These are phyloP conservation scores for Mechanitis messenoides DNA, from an alignment of 2,888 invertebrate species.

Conservation along the genomic window DNA sequence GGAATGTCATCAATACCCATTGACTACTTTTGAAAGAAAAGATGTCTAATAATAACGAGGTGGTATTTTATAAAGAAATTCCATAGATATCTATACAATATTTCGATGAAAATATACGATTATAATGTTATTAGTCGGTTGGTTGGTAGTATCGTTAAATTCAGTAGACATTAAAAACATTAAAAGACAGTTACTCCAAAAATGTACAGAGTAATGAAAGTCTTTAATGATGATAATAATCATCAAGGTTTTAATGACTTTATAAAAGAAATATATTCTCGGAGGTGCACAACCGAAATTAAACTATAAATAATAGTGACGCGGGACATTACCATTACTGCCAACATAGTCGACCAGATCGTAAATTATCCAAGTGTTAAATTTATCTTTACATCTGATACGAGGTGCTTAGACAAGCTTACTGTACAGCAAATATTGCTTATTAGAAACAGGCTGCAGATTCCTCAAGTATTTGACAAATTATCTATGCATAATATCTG, in stretches of 20 bases:
- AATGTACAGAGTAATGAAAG: slow-evolving; percentile 19
- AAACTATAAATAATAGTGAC: slow-evolving; percentile 29
- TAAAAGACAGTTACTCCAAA: slow-evolving; percentile 16
- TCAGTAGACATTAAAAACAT: slow-evolving; percentile 8
- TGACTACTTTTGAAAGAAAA: slow-evolving; percentile 13
- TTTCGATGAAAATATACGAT: not conserved
- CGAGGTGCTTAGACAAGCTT: slow-evolving; percentile 13
- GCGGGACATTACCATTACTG: slow-evolving; percentile 26
- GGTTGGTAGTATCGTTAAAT: not conserved
- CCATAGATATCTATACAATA: not conserved
- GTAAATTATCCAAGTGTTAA: slow-evolving; percentile 26
- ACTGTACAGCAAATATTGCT: slow-evolving; percentile 2
- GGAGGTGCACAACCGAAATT: slow-evolving; percentile 23
- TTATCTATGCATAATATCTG: slow-evolving; percentile 2
- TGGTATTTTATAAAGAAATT: not conserved
- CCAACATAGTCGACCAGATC: slow-evolving; percentile 18
- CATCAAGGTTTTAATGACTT: slow-evolving; percentile 25
- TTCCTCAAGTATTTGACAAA: not conserved
- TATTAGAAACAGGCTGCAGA: slow-evolving; percentile 2
- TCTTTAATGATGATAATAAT: slow-evolving; percentile 27
- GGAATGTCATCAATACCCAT: slow-evolving; percentile 13
- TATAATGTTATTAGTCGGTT: not conserved
- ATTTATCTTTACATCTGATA: slow-evolving; percentile 23
- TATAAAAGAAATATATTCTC: slow-evolving; percentile 25
- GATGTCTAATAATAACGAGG: not conserved